phyloP scores from a whole-genome alignment of 2,797 vertebrate genomes.

The Tinamus major region DNA sequence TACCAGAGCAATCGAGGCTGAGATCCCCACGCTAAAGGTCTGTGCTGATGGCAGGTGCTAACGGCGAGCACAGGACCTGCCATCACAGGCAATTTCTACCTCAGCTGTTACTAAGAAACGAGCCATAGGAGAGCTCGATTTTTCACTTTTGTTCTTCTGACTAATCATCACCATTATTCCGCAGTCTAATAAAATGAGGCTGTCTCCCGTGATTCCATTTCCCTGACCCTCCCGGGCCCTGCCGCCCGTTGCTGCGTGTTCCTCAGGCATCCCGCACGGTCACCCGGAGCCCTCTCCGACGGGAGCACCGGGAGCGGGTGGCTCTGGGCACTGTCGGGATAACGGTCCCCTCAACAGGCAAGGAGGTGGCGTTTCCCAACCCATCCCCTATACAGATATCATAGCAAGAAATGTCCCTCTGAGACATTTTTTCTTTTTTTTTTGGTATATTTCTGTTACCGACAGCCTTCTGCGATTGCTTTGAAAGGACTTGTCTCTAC shows the following conservation, averaged over 20 bases:
- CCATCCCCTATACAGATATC: not conserved
- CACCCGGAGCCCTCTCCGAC: not conserved
- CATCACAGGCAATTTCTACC: not conserved
- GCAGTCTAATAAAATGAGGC: not conserved
- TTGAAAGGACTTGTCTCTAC: slow-evolving; percentile 4
- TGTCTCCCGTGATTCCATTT: not conserved
- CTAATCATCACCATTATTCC: not conserved
- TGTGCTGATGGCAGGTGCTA: not conserved
- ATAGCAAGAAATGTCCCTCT: not conserved
- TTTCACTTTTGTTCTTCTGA: not conserved
- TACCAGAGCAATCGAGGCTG: not conserved
- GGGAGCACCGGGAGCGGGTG: not conserved
- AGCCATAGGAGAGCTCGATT: not conserved
- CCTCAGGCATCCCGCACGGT: not conserved
- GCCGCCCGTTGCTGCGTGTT: not conserved
- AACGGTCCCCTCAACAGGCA: not conserved
- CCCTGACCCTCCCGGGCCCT: not conserved
- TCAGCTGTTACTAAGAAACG: not conserved
- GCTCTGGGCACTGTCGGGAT: not conserved
- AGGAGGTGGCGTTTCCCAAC: not conserved
- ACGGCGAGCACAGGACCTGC: not conserved
- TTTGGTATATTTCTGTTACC: not conserved
- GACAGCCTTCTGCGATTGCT: not conserved
- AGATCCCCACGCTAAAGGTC: not conserved
- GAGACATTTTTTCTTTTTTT: not conserved